Base-by-base conservation (phyloP, 2,113 vertebrate species). In the Myrmecophaga tridactyla region DNA sequence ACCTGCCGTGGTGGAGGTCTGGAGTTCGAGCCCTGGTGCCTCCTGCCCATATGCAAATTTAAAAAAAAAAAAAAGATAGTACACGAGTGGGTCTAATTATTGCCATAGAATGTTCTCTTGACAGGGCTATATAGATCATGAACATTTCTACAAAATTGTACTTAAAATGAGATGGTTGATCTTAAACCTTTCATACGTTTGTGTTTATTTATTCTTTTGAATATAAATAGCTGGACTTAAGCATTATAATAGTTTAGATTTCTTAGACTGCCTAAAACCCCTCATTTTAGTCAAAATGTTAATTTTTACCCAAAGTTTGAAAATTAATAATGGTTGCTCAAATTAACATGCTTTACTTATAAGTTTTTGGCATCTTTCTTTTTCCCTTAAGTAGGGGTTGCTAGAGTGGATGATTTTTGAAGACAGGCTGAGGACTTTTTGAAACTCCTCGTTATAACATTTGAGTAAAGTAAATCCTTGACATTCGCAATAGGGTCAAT, bases 291-390 rank as follows among this genome's bases (percentile, higher is more conserved):
- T 46, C 86, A 31, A 46, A 91, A 80, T 73, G 1, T 80, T n/a
- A 78, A 77, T 15, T 70, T 81, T 31, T 39, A 72, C 48, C 72
- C 90, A 93, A 41, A 89, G 62, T 83, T 78, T 36, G 63, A 78
- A 96, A 53, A 53, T 53, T 53, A 92, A 39, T 87, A 43, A 48
- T 94, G 41, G 82, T 88, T 67, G 77, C n/a, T n/a, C n/a, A n/a
- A n/a, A n/a, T n/a, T n/a, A n/a, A n/a, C n/a, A n/a, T n/a, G n/a
- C n/a, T n/a, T 92, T 53, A 36, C 2, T 96, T 65, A 46, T 63
- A 56, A 95, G 58, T n/a, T 72, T 80, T 53, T 86, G 63, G 48
- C 53, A 39, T 73, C 53, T 95, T 84, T n/a, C n/a, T 89, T 90
- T 89, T 85, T 43, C 62, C 62, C 31, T 56, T 85, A 77, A 73